A percentile compares a stretch with the other conserved stretches of the same genome.
Evolutionary conservation across 2,888 invertebrate species (phyloP).

Genomic region (Nowickia ferox): DNA sequence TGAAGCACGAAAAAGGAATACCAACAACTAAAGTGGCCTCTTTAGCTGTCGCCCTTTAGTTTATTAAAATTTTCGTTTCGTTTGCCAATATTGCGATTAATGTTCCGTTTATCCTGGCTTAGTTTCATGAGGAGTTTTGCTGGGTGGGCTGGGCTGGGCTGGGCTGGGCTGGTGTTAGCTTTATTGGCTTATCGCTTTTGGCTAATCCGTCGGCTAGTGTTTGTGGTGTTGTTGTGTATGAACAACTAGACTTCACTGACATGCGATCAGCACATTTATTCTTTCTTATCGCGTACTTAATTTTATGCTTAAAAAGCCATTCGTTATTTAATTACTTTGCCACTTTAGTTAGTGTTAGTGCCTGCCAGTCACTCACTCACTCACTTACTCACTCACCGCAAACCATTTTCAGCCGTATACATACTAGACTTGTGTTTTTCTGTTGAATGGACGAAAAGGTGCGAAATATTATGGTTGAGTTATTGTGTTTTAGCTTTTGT

Average conservation of each 20-base stretch:
- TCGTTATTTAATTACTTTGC: slow-evolving; percentile 72
- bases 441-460: slow-evolving; percentile 69
- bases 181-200: slow-evolving; percentile 74
- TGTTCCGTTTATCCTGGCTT: slow-evolving; percentile 45
- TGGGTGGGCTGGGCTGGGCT: slow-evolving; percentile 23
- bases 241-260: slow-evolving; percentile 64
- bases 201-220: slow-evolving; percentile 75
- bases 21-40: background rate
- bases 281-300: slow-evolving; percentile 71
- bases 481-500: slow-evolving; percentile 40
- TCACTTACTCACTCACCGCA: background rate
- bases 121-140: background rate
- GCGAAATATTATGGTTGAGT: slow-evolving; percentile 71
- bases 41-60: slow-evolving; percentile 34
- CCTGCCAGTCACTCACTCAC: slow-evolving; percentile 32
- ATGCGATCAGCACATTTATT: slow-evolving; percentile 72
- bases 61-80: slow-evolving; percentile 23
- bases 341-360: slow-evolving; percentile 62
- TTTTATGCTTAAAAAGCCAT: slow-evolving; percentile 73
- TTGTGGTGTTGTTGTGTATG: background rate
- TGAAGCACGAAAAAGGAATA: background rate
- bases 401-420: slow-evolving; percentile 18
- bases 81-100: slow-evolving; percentile 56
- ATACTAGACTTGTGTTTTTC: slow-evolving; percentile 8
- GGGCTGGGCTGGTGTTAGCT: slow-evolving; percentile 11